phyloP scores from a whole-genome alignment of 2,113 vertebrate genomes.

The Solenodon paradoxus region DNA sequence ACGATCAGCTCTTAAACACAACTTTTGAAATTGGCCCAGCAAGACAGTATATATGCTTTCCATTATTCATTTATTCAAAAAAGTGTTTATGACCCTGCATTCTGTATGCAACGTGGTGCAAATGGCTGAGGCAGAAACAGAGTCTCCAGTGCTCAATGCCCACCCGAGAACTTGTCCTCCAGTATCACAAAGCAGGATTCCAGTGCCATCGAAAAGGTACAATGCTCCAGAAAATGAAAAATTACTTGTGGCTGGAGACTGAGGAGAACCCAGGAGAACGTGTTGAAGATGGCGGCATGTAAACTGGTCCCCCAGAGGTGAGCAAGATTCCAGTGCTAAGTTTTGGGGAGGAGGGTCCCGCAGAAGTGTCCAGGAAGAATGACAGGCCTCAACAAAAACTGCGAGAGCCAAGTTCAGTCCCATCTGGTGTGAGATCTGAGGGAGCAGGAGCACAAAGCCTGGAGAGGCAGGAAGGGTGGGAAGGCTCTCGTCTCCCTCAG shows the following conservation, averaged over 20 bases:
- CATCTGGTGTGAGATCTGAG: not conserved
- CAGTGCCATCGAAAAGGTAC: not conserved
- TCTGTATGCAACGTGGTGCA: not conserved
- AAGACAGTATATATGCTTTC: not conserved
- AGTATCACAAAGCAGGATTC: not conserved
- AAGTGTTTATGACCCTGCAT: not conserved
- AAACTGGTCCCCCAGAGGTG: not conserved
- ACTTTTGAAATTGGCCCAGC: not conserved
- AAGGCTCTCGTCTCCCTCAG: not conserved
- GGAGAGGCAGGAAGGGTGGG: not conserved
- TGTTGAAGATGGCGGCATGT: not conserved
- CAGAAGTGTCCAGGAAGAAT: not conserved
- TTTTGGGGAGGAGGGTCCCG: not conserved
- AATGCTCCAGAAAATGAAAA: not conserved
- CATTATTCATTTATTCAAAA: not conserved
- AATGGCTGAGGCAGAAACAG: not conserved
- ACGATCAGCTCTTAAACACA: not conserved
- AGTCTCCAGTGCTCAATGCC: no score
- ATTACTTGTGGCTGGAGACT: not conserved
- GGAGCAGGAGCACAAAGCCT: not conserved
- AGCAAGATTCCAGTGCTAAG: not conserved
- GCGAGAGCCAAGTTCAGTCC: not conserved
- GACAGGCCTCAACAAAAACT: not conserved
- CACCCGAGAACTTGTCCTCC: not conserved
- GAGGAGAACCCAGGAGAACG: not conserved